Conservation (phyloP, 2,113 vertebrate species). For the Mus pahari region DNA sequence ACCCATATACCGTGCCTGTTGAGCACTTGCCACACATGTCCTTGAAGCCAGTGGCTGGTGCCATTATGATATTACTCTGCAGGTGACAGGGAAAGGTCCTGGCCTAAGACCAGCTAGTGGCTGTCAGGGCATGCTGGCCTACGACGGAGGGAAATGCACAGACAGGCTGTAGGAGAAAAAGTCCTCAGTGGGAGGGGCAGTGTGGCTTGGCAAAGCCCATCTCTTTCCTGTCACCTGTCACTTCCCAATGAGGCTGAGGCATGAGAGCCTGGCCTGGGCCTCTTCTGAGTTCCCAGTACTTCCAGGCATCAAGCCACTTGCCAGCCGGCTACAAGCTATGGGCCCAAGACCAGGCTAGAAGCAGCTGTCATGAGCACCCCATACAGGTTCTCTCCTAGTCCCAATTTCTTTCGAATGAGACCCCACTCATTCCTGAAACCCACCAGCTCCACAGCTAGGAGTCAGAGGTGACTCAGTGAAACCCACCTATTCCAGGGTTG, state of each 20-base stretch:
- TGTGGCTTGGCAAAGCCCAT: neutral
- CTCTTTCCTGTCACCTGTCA: neutral
- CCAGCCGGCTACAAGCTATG: neutral
- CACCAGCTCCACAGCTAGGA: neutral
- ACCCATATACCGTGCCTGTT: neutral
- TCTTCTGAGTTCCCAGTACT: neutral
- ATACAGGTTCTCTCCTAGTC: neutral
- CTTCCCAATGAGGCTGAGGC: neutral
- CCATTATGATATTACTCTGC: slow-evolving; percentile 50
- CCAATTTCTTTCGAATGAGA: neutral
- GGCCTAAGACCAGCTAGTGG: neutral
- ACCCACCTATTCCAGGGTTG: neutral
- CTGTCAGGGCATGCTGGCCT: neutral
- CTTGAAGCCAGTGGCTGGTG: neutral
- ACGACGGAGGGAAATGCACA: slow-evolving; percentile 26
- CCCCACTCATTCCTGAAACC: neutral
- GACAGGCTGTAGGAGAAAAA: slow-evolving; percentile 19
- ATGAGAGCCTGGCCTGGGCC: neutral
- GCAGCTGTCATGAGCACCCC: neutral
- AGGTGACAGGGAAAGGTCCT: neutral
- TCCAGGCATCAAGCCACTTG: neutral
- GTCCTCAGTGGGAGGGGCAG: neutral
- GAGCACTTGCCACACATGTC: neutral
- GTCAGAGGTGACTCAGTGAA: neutral
- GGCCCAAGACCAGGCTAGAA: slow-evolving; percentile 40